These are phyloP conservation scores for Littorina saxatilis DNA, from an alignment of 1,140 invertebrate genomes.

Conservation along the genomic window DNA sequence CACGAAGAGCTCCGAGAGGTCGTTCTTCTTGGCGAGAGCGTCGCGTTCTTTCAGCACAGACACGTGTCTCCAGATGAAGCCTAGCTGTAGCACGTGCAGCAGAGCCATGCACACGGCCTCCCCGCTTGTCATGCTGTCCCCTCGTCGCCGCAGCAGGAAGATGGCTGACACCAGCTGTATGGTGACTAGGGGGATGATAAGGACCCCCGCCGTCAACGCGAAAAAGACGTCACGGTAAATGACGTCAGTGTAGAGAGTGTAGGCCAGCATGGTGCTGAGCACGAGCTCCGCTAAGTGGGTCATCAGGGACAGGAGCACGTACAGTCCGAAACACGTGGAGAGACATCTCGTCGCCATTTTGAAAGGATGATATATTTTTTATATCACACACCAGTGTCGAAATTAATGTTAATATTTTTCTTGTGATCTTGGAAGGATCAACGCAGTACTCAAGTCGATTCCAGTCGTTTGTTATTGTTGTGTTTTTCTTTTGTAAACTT, in stretches of 20 bases:
- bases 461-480: not conserved
- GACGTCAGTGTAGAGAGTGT: conserved; percentile 31
- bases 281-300: conserved; percentile 58
- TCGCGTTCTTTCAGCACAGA: conserved; percentile 90
- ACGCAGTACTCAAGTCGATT: not conserved
- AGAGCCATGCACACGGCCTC: conserved; percentile 72
- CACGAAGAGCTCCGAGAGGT: conserved; percentile 87
- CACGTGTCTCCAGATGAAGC: conserved; percentile 93
- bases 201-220: conserved; percentile 55
- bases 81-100: conserved; percentile 86
- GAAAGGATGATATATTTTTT: not conserved
- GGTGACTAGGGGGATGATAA: conserved; percentile 61
- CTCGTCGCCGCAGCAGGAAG: conserved; percentile 54
- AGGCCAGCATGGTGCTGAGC: conserved; percentile 46
- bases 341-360: conserved; percentile 46
- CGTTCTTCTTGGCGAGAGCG: conserved; percentile 88
- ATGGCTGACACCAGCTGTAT: conserved; percentile 65
- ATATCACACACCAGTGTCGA: too few species aligned
- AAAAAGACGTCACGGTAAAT: conserved; percentile 53
- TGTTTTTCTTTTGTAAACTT: not conserved
- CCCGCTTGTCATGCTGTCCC: conserved; percentile 51
- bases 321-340: conserved; percentile 52
- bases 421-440: not conserved
- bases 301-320: conserved; percentile 54
- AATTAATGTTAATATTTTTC: not conserved